Conservation (phyloP, 2,888 invertebrate genomes). For the Sepiola atlantica region DNA sequence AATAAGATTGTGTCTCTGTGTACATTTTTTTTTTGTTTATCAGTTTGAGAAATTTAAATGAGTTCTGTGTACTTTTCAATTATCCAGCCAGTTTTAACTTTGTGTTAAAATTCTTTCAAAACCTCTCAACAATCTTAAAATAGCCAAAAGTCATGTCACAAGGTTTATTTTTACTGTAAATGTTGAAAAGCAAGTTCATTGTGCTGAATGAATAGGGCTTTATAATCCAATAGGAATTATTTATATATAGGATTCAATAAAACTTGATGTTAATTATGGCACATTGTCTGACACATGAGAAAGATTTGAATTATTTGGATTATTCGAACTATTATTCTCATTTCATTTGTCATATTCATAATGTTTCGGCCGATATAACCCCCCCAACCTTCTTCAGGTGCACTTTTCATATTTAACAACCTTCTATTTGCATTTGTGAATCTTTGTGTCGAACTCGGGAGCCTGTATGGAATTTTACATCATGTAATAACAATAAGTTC, state of each 20-base stretch:
- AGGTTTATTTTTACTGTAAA: background rate
- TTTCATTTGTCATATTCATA: no score
- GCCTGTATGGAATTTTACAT: no score
- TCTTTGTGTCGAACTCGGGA: no score
- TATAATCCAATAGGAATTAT: background rate
- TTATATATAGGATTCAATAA: slow-evolving; percentile 6
- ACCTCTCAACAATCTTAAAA: background rate
- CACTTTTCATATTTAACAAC: no score
- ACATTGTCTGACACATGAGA: background rate
- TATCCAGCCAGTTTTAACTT: background rate
- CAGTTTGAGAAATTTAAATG: background rate
- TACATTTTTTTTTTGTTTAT: no score
- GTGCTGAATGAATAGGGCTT: background rate
- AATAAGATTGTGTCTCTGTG: no score
- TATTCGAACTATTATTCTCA: no score
- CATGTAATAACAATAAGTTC: no score
- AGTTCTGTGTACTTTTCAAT: background rate
- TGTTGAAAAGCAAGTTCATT: slow-evolving; percentile 6
- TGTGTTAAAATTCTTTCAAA: background rate
- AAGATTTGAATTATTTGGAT: no score
- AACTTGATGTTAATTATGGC: background rate
- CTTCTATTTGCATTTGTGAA: no score
- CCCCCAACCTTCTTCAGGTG: no score
- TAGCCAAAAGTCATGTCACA: slow-evolving; percentile 32
- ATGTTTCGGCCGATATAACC: no score